Evolutionary conservation across 2,113 vertebrate genomes (phyloP).

Genomic region (Bombycilla garrulus): DNA sequence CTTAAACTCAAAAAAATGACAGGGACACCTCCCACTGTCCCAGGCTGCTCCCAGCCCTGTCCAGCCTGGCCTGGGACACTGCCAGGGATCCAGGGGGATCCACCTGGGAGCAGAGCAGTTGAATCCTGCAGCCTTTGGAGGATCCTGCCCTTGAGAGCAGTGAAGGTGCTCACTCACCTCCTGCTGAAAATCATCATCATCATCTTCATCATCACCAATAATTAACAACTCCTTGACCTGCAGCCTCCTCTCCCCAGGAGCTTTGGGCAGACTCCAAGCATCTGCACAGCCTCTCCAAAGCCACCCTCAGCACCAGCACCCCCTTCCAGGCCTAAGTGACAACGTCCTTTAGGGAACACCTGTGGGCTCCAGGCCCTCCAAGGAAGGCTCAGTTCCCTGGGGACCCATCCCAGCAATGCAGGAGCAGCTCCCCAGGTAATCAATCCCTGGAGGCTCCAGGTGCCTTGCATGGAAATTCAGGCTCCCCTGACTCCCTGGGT

Average conservation of each 20-base stretch:
- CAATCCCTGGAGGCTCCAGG: not conserved
- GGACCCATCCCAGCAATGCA: not conserved
- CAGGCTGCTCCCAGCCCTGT: not conserved
- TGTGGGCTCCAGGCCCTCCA: not conserved
- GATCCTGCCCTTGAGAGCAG: not conserved
- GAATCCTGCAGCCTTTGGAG: not conserved
- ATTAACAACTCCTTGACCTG: not conserved
- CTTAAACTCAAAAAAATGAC: not conserved
- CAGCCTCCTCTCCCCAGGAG: not conserved
- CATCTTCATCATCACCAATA: not conserved
- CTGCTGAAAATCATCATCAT: not conserved
- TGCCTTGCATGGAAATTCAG: not conserved
- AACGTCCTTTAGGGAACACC: fast-evolving
- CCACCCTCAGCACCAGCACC: not conserved
- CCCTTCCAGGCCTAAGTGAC: not conserved
- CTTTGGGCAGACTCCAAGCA: not conserved
- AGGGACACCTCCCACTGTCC: not conserved
- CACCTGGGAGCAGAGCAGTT: not conserved
- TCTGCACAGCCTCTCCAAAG: not conserved
- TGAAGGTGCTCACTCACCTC: not conserved
- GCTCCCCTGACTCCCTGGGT: not conserved
- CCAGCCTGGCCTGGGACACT: not conserved
- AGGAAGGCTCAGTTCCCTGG: not conserved
- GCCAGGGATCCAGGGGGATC: not conserved
- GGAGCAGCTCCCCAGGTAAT: not conserved